A percentile compares a stretch with the other conserved stretches of the same genome.
Conservation (phyloP, 2,113 vertebrate genomes). For the Fulica atra region DNA sequence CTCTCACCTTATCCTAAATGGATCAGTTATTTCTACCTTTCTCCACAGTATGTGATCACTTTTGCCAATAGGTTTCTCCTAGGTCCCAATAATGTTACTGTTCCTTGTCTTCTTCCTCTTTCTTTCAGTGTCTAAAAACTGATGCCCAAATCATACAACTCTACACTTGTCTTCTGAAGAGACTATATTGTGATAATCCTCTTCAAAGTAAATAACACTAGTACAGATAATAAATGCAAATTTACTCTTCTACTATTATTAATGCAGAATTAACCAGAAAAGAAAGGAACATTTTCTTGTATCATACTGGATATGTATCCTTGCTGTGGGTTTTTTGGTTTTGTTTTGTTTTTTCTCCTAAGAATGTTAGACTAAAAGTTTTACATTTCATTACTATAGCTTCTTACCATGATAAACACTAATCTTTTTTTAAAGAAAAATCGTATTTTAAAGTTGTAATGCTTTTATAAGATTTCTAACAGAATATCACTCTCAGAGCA, state of each 20-base stretch:
- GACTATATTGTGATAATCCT: neutral
- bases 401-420: neutral
- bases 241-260: neutral
- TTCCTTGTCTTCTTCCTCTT: neutral
- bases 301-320: no score
- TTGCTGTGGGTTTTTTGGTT: neutral
- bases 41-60: neutral
- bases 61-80: neutral
- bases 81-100: neutral
- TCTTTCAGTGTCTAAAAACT: neutral
- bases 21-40: neutral
- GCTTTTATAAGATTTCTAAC: neutral
- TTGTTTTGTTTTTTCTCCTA: neutral
- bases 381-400: neutral
- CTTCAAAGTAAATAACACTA: neutral
- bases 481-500: neutral
- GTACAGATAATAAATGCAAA: neutral
- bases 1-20: neutral
- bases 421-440: neutral
- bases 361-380: neutral
- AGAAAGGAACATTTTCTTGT: neutral
- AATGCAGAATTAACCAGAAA: neutral
- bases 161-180: neutral
- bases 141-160: neutral
- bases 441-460: neutral